Conservation (phyloP, 2,888 invertebrate species). For the Temnothorax unifasciatus region DNA sequence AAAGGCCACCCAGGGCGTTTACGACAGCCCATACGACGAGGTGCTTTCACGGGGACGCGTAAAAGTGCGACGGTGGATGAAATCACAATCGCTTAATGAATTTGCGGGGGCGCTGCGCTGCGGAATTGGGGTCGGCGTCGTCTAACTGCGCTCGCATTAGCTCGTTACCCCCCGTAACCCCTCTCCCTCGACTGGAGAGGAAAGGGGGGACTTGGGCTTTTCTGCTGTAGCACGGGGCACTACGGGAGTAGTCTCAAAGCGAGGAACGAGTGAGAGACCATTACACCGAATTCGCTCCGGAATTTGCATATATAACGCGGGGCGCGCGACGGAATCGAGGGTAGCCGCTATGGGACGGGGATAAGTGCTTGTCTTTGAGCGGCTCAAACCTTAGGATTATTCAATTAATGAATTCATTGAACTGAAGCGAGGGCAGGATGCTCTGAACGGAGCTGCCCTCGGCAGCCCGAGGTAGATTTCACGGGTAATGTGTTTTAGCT, state of each 20-base stretch:
- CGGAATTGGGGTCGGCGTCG: constrained; percentile 74
- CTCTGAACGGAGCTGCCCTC: neutral
- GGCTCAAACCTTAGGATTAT: constrained; percentile 74
- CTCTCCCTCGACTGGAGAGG: constrained; percentile 22
- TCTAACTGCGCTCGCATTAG: constrained; percentile 75
- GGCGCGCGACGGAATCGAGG: constrained; percentile 58
- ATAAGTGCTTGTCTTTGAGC: constrained; percentile 78
- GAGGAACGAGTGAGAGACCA: constrained; percentile 61
- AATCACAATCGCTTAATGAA: constrained; percentile 80
- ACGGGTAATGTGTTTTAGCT: constrained; percentile 14
- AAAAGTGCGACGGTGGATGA: constrained; percentile 72
- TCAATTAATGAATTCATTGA: constrained; percentile 80
- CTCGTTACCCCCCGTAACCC: constrained; percentile 66
- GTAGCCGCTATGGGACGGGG: constrained; percentile 52
- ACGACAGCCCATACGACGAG: constrained; percentile 37
- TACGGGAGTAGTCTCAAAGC: constrained; percentile 19
- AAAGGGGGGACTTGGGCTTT: neutral
- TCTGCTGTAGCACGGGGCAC: neutral
- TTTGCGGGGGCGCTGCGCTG: constrained; percentile 67
- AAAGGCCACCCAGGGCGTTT: constrained; percentile 37
- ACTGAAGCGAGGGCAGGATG: constrained; percentile 47
- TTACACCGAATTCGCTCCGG: constrained; percentile 76
- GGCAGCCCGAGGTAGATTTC: neutral
- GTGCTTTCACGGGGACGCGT: constrained; percentile 55
- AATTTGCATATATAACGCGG: constrained; percentile 79